A percentile compares a stretch with the other conserved stretches of the same genome.
phyloP scores from a whole-genome alignment of 2,113 vertebrate genomes.

The Hippocampus barbouri region DNA sequence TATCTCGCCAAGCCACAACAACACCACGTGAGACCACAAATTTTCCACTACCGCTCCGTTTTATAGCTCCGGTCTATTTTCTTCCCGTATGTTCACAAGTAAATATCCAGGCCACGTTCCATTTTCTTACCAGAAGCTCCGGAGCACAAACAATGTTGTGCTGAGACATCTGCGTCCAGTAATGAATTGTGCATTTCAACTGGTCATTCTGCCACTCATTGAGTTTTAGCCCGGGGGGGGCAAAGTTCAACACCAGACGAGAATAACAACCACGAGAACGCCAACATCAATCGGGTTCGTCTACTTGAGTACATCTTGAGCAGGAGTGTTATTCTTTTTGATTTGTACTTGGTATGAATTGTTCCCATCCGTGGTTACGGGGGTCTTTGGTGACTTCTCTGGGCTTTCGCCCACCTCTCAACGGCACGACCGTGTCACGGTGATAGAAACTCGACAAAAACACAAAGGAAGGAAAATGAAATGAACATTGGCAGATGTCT shows the following conservation, averaged over 20 bases:
- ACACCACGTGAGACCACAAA: constrained; percentile 4
- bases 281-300: neutral
- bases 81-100: constrained; percentile 18
- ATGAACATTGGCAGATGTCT: too few relatives aligned
- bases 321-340: too few relatives aligned
- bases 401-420: too few relatives aligned
- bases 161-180: constrained; percentile 39
- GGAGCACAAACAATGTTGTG: constrained; percentile 38
- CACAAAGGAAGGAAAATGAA: too few relatives aligned
- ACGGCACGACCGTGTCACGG: too few relatives aligned
- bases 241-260: neutral
- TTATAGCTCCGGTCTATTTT: constrained; percentile 6
- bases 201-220: constrained; percentile 36
- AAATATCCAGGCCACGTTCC: constrained; percentile 5
- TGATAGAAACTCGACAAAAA: too few relatives aligned
- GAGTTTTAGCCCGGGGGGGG: constrained; percentile 9
- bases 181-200: constrained; percentile 31
- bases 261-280: neutral
- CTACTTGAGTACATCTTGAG: neutral
- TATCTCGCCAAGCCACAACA: constrained; percentile 9
- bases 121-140: constrained; percentile 23
- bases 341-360: too few relatives aligned
- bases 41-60: constrained; percentile 12
- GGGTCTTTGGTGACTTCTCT: too few relatives aligned
- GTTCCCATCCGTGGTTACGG: too few relatives aligned